Conservation (phyloP, 1,140 invertebrate genomes). For the Alviniconcha marisindica region DNA sequence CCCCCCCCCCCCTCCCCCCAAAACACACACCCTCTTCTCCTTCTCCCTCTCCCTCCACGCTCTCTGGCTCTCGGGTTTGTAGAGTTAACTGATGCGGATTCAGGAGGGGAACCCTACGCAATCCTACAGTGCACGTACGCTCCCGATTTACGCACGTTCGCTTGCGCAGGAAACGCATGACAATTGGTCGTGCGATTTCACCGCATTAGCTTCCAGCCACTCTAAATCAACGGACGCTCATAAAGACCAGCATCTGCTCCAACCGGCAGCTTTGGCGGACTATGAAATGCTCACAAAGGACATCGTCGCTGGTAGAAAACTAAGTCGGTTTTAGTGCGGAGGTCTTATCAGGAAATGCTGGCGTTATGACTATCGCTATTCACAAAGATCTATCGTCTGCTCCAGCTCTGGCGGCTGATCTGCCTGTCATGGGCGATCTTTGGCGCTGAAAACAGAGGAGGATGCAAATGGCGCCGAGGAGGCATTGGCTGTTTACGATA, state of each 20-base stretch:
- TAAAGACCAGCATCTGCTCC: neutral
- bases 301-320: neutral
- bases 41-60: neutral
- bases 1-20: neutral
- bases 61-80: neutral
- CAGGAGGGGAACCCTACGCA: too few relatives aligned
- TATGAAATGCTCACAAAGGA: neutral
- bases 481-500: constrained; percentile 13
- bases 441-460: neutral
- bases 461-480: constrained; percentile 12
- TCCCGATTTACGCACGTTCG: too few relatives aligned
- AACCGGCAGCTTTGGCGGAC: neutral
- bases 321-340: neutral
- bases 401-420: neutral
- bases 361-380: neutral
- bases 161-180: constrained; percentile 2
- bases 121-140: too few relatives aligned
- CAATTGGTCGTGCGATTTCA: neutral
- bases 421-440: neutral
- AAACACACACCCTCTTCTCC: neutral
- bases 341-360: neutral
- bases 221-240: neutral
- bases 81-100: too few relatives aligned
- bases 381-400: neutral
- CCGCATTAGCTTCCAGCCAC: neutral